Base-by-base conservation (phyloP, 37 sponge, comb jelly and placozoan species). In the Spongilla lacustris region DNA sequence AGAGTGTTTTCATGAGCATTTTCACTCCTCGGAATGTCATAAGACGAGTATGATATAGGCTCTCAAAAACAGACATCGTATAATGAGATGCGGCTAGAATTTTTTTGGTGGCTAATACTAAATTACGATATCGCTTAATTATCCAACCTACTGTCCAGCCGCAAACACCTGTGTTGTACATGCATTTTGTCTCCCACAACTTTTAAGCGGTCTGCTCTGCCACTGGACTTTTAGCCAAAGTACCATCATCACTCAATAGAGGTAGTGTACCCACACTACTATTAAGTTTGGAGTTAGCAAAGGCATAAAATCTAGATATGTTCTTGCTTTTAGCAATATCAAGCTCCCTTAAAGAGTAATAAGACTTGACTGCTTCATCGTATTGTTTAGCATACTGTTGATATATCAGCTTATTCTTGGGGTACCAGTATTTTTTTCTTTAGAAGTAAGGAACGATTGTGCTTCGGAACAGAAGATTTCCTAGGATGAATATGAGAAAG, bases 251-350 rank as follows among this genome's bases (percentile, higher is more conserved):
- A 58, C 58, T 58, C 58, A 58, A 58, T 58, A 58, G 58, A 17
- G 58, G 58, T 17, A 17, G 58, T 58, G 11, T 58, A 58, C 58
- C 58, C 58, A 58, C 58, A 58, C 58, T 58, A 58, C 19, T 58
- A 58, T 58, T 58, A 58, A 58, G 58, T 58, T 58, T 58, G 58
- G 58, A 58, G 58, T 58, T 58, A 58, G 58, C 58, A 58, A 13
- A 58, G 58, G 58, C 58, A 58, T 58, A 58, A 58, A 58, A 58
- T 58, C 58, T 58, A 58, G 58, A 58, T 58, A 58, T 58, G 58
- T 58, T 58, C 58, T 58, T 58, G 58, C 58, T 58, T 58, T 58
- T 58, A 58, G 58, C 58, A 58, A 58, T 58, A 58, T 58, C 58
- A 58, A 58, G 58, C 58, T 58, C 58, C 58, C 58, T 10, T 58